Evolutionary conservation across 2,888 invertebrate genomes (phyloP).

Genomic region (Eupithecia pulchellata): DNA sequence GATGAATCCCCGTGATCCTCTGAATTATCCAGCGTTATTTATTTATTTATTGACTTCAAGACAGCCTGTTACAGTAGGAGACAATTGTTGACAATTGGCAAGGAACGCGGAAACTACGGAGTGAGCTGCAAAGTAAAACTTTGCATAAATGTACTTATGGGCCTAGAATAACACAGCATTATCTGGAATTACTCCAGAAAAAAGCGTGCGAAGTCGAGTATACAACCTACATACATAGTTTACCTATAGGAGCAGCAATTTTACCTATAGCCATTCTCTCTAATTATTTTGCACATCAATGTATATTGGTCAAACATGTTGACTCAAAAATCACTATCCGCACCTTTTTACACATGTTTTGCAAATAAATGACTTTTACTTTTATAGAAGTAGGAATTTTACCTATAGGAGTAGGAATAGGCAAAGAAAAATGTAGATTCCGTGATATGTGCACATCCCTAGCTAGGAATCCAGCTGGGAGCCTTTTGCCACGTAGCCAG

Average conservation of each 20-base stretch:
- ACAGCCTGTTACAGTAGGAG: not conserved
- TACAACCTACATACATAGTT: too few species aligned
- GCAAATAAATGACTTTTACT: too few species aligned
- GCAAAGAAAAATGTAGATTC: not conserved
- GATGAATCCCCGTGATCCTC: not conserved
- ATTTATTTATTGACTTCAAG: too few species aligned
- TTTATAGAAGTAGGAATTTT: too few species aligned
- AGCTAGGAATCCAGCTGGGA: constrained; percentile 30
- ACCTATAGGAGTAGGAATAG: not conserved
- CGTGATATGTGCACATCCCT: constrained; percentile 18
- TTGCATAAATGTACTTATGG: not conserved
- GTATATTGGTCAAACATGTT: too few species aligned
- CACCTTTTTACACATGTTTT: too few species aligned
- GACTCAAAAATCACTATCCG: too few species aligned
- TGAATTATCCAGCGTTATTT: not conserved
- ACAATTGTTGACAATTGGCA: not conserved
- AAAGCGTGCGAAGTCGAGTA: not conserved
- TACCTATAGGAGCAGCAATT: not conserved
- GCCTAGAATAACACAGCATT: not conserved
- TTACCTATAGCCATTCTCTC: too few species aligned
- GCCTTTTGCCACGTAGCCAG: constrained; percentile 32
- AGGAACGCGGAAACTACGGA: not conserved
- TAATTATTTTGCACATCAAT: too few species aligned
- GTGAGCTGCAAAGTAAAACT: not conserved
- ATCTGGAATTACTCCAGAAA: not conserved